A percentile compares a stretch with the other conserved stretches of the same genome.
Conservation (phyloP, 2,797 vertebrate genomes). For the Phataginus tetradactyla region DNA sequence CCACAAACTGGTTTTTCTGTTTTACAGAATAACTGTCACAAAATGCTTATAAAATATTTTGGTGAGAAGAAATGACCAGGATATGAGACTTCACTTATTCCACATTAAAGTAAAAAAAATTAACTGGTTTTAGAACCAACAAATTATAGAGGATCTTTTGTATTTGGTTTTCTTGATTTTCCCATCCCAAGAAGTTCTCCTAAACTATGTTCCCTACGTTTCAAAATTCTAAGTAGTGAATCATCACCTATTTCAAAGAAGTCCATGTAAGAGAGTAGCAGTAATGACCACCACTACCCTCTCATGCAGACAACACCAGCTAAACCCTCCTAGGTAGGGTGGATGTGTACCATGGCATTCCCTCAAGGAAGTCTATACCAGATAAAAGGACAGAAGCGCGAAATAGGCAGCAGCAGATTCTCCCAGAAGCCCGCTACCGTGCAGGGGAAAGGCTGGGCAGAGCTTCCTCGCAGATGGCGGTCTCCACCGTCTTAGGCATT, state of each 20-base stretch:
- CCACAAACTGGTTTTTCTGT: conserved; percentile 4
- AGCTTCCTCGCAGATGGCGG: not conserved
- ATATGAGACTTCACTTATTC: not conserved
- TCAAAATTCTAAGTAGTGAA: conserved; percentile 8
- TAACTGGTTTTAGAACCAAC: not conserved
- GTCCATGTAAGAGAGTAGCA: not conserved
- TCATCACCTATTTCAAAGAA: not conserved
- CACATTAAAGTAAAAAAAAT: conserved; percentile 2
- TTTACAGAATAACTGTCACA: conserved; percentile 27
- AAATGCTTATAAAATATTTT: conserved; percentile 46
- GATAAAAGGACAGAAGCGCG: not conserved
- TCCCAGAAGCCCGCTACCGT: not conserved
- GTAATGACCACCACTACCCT: not conserved
- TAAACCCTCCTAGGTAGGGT: not conserved
- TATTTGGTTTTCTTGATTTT: not conserved
- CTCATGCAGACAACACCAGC: not conserved
- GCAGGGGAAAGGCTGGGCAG: not conserved
- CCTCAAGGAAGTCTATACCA: not conserved
- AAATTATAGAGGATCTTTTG: not conserved
- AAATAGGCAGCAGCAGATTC: not conserved
- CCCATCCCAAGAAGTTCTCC: not conserved
- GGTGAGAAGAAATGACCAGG: conserved; percentile 11
- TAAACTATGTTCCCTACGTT: not conserved
- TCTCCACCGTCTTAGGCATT: not conserved
- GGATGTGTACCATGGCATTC: not conserved